Evolutionary conservation across 1,140 invertebrate genomes (phyloP).

Genomic region (Pachyrhynchus sulphureomaculatus): DNA sequence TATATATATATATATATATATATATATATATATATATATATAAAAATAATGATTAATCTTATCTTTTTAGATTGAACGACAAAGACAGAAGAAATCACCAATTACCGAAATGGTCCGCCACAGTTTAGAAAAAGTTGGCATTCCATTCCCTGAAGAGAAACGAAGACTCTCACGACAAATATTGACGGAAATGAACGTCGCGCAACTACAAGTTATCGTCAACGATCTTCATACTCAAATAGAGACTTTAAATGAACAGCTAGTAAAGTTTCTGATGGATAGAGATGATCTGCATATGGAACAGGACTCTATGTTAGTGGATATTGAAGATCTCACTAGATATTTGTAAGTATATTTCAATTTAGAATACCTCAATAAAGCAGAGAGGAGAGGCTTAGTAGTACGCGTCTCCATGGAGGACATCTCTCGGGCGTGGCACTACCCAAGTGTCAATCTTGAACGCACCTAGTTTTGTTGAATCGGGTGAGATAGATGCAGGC

Average conservation of each 20-base stretch:
- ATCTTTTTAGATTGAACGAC: conserved; percentile 65
- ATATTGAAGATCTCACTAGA: conserved; percentile 93
- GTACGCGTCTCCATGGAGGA: no score
- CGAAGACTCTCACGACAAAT: conserved; percentile 78
- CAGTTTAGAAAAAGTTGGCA: conserved; percentile 79
- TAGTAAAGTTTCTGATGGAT: conserved; percentile 84
- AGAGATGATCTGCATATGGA: conserved; percentile 95
- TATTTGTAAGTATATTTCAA: conserved; percentile 70
- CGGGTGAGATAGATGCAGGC: no score
- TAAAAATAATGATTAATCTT: no score
- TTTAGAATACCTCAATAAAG: neutral
- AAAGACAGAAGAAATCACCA: conserved; percentile 76
- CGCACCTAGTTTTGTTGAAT: no score
- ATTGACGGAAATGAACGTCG: conserved; percentile 88
- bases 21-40: no score
- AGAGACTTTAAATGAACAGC: conserved; percentile 84
- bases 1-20: no score
- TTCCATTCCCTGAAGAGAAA: conserved; percentile 78
- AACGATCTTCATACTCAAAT: conserved; percentile 94
- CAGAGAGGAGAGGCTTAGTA: no score
- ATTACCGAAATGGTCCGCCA: conserved; percentile 81
- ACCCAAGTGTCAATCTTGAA: no score
- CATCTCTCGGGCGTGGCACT: no score
- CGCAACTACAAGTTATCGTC: conserved; percentile 92
- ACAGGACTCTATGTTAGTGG: conserved; percentile 95